Base-by-base conservation (phyloP, 2,797 vertebrate genomes). In the Holocentrus rufus region DNA sequence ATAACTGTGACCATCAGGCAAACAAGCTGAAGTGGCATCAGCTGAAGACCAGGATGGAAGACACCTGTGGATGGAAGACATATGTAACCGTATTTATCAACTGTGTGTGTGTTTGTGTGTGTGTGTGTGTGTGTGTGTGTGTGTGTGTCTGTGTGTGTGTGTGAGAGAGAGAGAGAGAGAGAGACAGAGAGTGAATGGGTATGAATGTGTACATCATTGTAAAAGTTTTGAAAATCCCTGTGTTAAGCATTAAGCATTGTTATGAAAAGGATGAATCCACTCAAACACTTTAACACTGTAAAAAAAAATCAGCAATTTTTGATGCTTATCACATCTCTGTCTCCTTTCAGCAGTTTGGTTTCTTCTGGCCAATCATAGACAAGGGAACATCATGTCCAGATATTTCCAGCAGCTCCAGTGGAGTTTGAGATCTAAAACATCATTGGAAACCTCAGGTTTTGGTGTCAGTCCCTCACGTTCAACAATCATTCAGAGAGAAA, bases 21-120 rank as follows among this genome's bases (percentile, higher is more conserved):
- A 25, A 57, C 6, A 14, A 34, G 59, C 59, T 57, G 47, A 58
- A 69, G 10, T 23, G 47, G 11, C 65, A 76, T 44, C 57, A 65
- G 59, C 72, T 67, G 65, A 67, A 69, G 72, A 77, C 73, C 73
- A 74, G 77, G 72, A 56, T 75, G 75, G 76, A 71, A 44, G 69
- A 80, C 83, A 66, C 60, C 70, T 77, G 73, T 58, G 59, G 42
- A 42, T 50, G 46, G 69, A 70, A 4, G 64, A 63, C 47, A 14
- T 56, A 54, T 74, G 18, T 74, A 6, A 63, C 44, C 13, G 20
- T 42, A 71, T 70, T 67, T 75, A 72, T 85, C 71, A 22, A 10
- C 2, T 20, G 65, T 64, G 39, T 66, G 46, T 9, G 13, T 57
- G 69, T 60, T 36, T 50, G 2, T 22, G 69, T 65, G 68, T 20